A percentile compares a stretch with the other conserved stretches of the same genome.
phyloP scores from a whole-genome alignment of 2,797 vertebrate species.

The Botia almorhae region DNA sequence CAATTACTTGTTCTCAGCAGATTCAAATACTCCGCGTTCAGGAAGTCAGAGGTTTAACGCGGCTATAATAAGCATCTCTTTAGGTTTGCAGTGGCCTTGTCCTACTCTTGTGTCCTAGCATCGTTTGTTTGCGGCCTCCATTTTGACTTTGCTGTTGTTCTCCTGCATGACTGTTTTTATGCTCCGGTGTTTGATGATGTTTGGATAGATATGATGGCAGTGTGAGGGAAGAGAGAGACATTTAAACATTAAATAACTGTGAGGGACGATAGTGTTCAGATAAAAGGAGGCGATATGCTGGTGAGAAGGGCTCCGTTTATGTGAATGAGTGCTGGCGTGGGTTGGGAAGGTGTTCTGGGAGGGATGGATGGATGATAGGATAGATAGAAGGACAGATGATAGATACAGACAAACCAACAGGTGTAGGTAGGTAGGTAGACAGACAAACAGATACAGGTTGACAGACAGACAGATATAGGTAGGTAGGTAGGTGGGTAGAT shows the following conservation, averaged over 20 bases:
- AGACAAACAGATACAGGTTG: too few species aligned
- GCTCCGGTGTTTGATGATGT: not conserved
- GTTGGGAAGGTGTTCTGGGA: too few species aligned
- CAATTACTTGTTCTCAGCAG: conserved; percentile 2
- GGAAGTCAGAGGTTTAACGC: not conserved
- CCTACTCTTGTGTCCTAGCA: conserved; percentile 19
- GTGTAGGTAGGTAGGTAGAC: too few species aligned
- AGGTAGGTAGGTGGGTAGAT: not conserved
- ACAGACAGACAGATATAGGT: not conserved
- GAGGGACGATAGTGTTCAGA: too few species aligned
- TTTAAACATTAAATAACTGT: too few species aligned
- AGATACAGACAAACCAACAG: too few species aligned
- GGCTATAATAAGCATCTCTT: conserved; percentile 22
- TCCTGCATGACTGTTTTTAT: conserved; percentile 19
- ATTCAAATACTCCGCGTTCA: not conserved
- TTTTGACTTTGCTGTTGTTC: conserved; percentile 54
- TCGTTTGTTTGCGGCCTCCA: conserved; percentile 46
- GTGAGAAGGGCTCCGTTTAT: too few species aligned
- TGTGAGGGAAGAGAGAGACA: not conserved
- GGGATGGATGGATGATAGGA: too few species aligned
- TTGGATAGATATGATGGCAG: not conserved
- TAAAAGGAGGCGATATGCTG: too few species aligned
- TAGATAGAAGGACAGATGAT: too few species aligned
- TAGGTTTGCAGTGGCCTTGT: conserved; percentile 29
- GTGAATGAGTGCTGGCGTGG: too few species aligned